Evolutionary conservation across 2,113 vertebrate species (phyloP).

Genomic region (Variabilichromis moorii): DNA sequence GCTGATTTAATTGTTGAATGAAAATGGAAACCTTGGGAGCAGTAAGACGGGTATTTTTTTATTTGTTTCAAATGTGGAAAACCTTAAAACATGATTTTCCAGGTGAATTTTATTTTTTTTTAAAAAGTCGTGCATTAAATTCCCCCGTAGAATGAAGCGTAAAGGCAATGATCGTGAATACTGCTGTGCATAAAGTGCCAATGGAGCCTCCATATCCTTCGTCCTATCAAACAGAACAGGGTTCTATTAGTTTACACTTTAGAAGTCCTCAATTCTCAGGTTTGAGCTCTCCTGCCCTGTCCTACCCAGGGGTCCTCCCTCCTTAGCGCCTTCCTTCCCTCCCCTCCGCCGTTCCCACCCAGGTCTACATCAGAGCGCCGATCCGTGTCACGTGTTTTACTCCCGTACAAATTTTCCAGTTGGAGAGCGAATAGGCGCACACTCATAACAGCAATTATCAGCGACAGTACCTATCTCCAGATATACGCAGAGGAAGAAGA

Average conservation of each 20-base stretch:
- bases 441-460: slow-evolving; percentile 70
- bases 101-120: fast-evolving
- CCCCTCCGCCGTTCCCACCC: background rate
- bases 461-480: slow-evolving; percentile 49
- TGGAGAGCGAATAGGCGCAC: slow-evolving; percentile 47
- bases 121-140: background rate
- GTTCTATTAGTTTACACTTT: background rate
- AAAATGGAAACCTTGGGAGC: background rate
- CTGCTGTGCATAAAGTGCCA: background rate
- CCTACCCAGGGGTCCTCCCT: background rate
- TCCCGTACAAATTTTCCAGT: slow-evolving; percentile 66
- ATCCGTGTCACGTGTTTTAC: slow-evolving; percentile 72
- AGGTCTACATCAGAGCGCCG: slow-evolving; percentile 54
- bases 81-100: background rate
- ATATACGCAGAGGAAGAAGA: slow-evolving; percentile 10
- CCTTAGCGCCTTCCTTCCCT: background rate
- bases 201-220: background rate
- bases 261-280: background rate
- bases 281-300: background rate
- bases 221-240: background rate
- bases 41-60: background rate
- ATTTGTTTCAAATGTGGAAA: background rate
- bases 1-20: background rate
- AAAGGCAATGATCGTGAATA: background rate
- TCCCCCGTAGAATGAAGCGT: background rate